These are phyloP conservation scores for Andrena camellia DNA, from an alignment of 2,888 invertebrate genomes.

Conservation along the genomic window DNA sequence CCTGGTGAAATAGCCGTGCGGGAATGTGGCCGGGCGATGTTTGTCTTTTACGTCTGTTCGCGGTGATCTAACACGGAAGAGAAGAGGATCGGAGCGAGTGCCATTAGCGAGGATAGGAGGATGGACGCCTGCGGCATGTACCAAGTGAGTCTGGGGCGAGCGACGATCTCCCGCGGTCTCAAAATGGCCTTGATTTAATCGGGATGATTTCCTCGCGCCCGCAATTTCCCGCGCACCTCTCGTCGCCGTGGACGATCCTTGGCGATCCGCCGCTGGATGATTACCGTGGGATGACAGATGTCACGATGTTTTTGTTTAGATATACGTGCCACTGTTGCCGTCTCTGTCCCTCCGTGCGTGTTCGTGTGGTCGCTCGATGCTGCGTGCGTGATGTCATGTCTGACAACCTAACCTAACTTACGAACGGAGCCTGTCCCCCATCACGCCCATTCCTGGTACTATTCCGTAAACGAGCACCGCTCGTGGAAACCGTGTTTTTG, in stretches of 20 bases:
- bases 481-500: slow-evolving; percentile 48
- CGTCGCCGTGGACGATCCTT: background rate
- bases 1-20: slow-evolving; percentile 24
- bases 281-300: slow-evolving; percentile 59
- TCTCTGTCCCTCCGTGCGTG: slow-evolving; percentile 43
- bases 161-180: slow-evolving; percentile 65
- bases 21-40: slow-evolving; percentile 45
- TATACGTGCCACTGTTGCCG: slow-evolving; percentile 22
- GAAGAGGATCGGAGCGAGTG: slow-evolving; percentile 6
- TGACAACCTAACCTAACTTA: slow-evolving; percentile 80
- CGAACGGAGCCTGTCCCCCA: slow-evolving; percentile 69
- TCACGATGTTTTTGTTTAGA: slow-evolving; percentile 65
- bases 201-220: slow-evolving; percentile 26
- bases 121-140: slow-evolving; percentile 85
- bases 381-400: slow-evolving; percentile 80
- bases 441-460: slow-evolving; percentile 82
- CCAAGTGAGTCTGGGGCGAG: slow-evolving; percentile 81
- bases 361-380: slow-evolving; percentile 44
- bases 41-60: background rate
- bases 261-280: slow-evolving; percentile 1
- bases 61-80: slow-evolving; percentile 35
- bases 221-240: slow-evolving; percentile 5
- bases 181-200: slow-evolving; percentile 78
- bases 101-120: slow-evolving; percentile 65
- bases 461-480: slow-evolving; percentile 50